A percentile compares a stretch with the other conserved stretches of the same genome.
Conservation (phyloP, 2,888 invertebrate genomes). For the Hypercompe scribonia region DNA sequence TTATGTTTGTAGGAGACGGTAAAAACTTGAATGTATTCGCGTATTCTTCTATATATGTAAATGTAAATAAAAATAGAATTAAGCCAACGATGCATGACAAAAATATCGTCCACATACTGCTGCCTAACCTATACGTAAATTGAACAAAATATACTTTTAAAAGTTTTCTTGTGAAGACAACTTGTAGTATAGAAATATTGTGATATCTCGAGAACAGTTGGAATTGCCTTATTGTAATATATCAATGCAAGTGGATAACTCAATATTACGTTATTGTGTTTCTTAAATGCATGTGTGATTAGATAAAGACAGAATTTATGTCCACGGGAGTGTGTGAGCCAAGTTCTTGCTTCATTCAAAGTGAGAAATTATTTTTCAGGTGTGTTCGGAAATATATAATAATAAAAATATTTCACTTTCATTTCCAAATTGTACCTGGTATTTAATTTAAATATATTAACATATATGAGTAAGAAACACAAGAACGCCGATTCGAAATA, state of each 20-base stretch:
- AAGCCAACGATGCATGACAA: slow-evolving; percentile 74
- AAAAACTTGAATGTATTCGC: slow-evolving; percentile 17
- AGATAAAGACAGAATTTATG: slow-evolving; percentile 1
- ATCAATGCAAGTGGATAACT: slow-evolving; percentile 65
- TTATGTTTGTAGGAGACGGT: not conserved
- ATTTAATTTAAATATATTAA: not conserved
- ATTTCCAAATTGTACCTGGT: slow-evolving; percentile 16
- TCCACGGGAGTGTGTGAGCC: slow-evolving; percentile 6
- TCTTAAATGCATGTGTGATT: slow-evolving; percentile 34
- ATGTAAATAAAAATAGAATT: slow-evolving; percentile 70
- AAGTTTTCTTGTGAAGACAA: slow-evolving; percentile 54
- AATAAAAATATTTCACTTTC: slow-evolving; percentile 1
- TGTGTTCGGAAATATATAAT: not conserved
- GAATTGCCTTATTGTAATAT: slow-evolving; percentile 65
- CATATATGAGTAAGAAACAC: slow-evolving; percentile 49
- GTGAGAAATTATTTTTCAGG: slow-evolving; percentile 8
- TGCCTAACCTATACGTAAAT: slow-evolving; percentile 72
- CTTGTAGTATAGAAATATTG: slow-evolving; percentile 70
- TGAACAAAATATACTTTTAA: slow-evolving; percentile 72
- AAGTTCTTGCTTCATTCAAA: slow-evolving; percentile 15
- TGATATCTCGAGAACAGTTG: slow-evolving; percentile 69
- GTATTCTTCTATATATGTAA: slow-evolving; percentile 48
- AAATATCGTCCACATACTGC: slow-evolving; percentile 63
- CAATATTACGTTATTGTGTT: slow-evolving; percentile 48
- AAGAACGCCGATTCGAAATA: slow-evolving; percentile 63